Evolutionary conservation across 2,888 invertebrate species (phyloP).

Genomic region (Strigamia transsilvanica): DNA sequence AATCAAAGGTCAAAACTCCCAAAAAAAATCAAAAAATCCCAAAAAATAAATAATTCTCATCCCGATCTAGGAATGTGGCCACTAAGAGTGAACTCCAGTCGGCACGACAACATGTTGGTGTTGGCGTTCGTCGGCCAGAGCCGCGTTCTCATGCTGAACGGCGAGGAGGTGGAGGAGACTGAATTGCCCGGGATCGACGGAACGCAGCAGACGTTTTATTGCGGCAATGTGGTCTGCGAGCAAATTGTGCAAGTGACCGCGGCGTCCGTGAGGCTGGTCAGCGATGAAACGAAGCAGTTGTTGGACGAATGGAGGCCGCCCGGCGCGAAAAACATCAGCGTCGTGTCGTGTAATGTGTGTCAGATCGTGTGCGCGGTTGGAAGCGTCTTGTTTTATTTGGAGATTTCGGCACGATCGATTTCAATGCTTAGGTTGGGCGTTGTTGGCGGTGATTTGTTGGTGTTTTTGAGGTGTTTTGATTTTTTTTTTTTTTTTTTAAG

Average conservation of each 20-base stretch:
- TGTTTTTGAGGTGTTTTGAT: slow-evolving; percentile 50
- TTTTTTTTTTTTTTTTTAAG: slow-evolving; percentile 58
- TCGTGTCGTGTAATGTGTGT: slow-evolving; percentile 81
- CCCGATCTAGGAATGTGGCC: too few species aligned
- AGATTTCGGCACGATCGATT: slow-evolving; percentile 73
- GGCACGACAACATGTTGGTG: slow-evolving; percentile 85
- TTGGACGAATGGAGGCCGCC: slow-evolving; percentile 76
- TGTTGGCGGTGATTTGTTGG: too few species aligned
- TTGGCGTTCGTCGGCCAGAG: slow-evolving; percentile 95
- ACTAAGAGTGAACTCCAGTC: slow-evolving; percentile 70
- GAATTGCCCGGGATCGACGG: slow-evolving; percentile 90
- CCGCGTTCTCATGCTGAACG: slow-evolving; percentile 83
- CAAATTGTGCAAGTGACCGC: slow-evolving; percentile 80
- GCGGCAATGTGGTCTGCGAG: slow-evolving; percentile 85
- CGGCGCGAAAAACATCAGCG: slow-evolving; percentile 79
- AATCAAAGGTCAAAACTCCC: slow-evolving; percentile 92
- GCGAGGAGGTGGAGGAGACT: slow-evolving; percentile 98
- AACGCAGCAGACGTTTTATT: slow-evolving; percentile 92
- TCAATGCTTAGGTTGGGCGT: slow-evolving; percentile 73
- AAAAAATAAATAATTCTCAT: too few species aligned
- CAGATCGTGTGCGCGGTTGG: slow-evolving; percentile 88
- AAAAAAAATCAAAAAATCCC: too few species aligned
- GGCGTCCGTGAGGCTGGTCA: slow-evolving; percentile 76
- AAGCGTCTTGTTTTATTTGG: slow-evolving; percentile 82
- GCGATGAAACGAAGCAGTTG: slow-evolving; percentile 72